phyloP scores from a whole-genome alignment of 2,888 invertebrate genomes.

The Hartigia nigra region DNA sequence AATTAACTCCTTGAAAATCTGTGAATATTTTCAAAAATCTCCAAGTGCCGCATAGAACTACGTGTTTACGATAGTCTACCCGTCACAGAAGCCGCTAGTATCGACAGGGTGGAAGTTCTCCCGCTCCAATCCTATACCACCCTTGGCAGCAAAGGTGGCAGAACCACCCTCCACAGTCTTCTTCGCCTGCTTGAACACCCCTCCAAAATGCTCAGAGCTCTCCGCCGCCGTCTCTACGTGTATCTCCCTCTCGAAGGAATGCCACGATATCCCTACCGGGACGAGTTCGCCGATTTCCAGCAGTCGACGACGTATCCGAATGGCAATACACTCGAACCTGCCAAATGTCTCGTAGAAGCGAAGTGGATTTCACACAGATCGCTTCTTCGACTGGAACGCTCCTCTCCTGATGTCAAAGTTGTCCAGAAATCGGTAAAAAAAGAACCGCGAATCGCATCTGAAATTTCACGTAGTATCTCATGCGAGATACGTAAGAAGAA shows the following conservation, averaged over 20 bases:
- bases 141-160: neutral
- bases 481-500: neutral
- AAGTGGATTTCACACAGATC: neutral
- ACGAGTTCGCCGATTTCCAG: constrained; percentile 53
- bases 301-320: constrained; percentile 35
- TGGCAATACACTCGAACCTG: neutral
- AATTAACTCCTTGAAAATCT: neutral
- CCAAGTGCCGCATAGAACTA: neutral
- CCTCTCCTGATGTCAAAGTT: neutral
- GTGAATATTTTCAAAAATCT: neutral
- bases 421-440: neutral
- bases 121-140: neutral
- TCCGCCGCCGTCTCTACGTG: constrained; percentile 9
- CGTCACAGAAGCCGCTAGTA: neutral
- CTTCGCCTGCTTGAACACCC: neutral
- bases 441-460: neutral
- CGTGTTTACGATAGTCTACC: neutral
- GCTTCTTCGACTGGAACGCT: neutral
- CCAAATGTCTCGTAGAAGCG: neutral
- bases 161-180: neutral
- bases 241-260: constrained; percentile 23
- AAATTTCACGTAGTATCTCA: neutral
- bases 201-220: neutral
- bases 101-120: neutral
- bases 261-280: constrained; percentile 40